Base-by-base conservation (phyloP, 1,140 invertebrate genomes). In the Coboldia fuscipes region DNA sequence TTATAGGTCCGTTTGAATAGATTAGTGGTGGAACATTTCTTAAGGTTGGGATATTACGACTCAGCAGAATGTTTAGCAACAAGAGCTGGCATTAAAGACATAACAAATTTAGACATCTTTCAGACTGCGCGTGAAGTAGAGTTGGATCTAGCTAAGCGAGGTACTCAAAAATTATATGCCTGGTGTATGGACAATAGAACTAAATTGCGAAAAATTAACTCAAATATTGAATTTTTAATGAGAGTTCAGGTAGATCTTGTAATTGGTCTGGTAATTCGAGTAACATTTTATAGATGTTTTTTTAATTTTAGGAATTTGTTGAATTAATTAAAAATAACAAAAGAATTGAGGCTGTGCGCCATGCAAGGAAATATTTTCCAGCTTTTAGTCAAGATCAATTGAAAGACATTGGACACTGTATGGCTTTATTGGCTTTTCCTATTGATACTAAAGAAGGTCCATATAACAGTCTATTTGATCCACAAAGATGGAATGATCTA, bases 141-240 rank as follows among this genome's bases (percentile, higher is more conserved):
- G 48, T 66, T 68, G 26, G 79, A 77, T 39, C 54, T 97, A 20
- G 56, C 63, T 1, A 70, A 70, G 36, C 72, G 74, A 35, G 84
- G 94, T 51, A 93, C 88, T 5, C 61, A 65, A 3, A 81, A 83
- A 44, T 94, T 90, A 50, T 65, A 96, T n/a, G 66, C 75, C 32
- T 98, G 93, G 93, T 96, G 92, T 51, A 78, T 88, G 46, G 93
- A 97, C 46, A 97, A 98, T 61, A 81, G 86, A 51, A 93, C 88
- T 3, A 97, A 96, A 52, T 64, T 97, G 30, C 65, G 89, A 28
- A 96, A 94, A 61, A 67, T 93, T 34, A 83, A 85, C 46, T 83
- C 78, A 15, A 81, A 69, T 18, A 77, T 86, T 67, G 81, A 85
- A 54, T 94, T 94, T 50, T 89, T 90, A 54, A 65, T 97, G 35